Percentiles rank a stretch among this genome's conserved stretches.
phyloP scores from a whole-genome alignment of 2,888 invertebrate genomes.

The Coenonympha arcania region DNA sequence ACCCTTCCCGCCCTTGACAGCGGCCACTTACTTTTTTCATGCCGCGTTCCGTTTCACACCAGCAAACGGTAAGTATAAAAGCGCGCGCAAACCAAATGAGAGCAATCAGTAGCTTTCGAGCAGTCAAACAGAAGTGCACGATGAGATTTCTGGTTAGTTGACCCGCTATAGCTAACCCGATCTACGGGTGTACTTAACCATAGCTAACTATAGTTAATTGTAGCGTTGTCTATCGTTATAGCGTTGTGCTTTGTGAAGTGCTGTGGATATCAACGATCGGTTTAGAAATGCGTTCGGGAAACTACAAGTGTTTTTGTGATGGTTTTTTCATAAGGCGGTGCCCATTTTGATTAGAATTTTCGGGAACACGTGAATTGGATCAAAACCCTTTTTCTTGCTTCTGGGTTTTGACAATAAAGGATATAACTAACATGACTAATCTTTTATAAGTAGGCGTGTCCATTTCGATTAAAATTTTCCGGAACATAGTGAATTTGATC shows the following conservation, averaged over 20 bases:
- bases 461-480: too few species aligned
- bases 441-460: too few species aligned
- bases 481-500: too few species aligned
- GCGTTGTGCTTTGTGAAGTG: conserved; percentile 36
- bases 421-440: too few species aligned
- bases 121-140: conserved; percentile 74
- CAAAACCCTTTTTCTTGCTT: not conserved
- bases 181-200: not conserved
- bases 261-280: conserved; percentile 19
- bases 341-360: not conserved
- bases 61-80: conserved; percentile 58
- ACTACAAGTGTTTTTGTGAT: conserved; percentile 1
- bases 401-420: too few species aligned
- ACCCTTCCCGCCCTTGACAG: conserved; percentile 70
- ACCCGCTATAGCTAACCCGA: not conserved
- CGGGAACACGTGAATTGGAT: not conserved
- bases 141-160: conserved; percentile 72
- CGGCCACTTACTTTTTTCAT: conserved; percentile 68
- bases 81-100: conserved; percentile 53
- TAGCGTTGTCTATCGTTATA: too few species aligned
- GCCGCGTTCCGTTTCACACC: conserved; percentile 57
- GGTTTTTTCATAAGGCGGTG: not conserved
- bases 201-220: not conserved
- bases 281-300: not conserved
- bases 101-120: conserved; percentile 72